A percentile compares a stretch with the other conserved stretches of the same genome.
Conservation (phyloP, 2,888 invertebrate genomes). For the Nemotelus nigrinus region DNA sequence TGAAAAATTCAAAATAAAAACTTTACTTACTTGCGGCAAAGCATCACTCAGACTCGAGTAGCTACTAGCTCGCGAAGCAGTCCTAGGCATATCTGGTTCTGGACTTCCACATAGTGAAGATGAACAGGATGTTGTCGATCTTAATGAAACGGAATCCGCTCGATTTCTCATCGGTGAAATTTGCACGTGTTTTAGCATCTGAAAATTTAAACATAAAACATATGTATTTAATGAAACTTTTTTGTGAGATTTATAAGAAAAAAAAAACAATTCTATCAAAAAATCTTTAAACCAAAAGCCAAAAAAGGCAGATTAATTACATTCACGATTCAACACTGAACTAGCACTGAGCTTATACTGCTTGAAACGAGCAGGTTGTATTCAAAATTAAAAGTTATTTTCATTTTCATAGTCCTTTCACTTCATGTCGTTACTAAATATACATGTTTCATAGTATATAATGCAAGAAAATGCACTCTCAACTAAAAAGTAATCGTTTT, state of each 20-base stretch:
- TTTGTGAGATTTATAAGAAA: constrained; percentile 48
- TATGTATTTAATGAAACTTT: background rate
- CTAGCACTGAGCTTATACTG: too few species aligned
- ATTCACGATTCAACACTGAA: too few species aligned
- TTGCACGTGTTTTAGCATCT: constrained; percentile 92
- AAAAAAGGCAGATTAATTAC: background rate
- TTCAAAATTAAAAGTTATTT: too few species aligned
- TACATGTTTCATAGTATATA: too few species aligned
- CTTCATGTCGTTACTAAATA: too few species aligned
- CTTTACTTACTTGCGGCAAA: constrained; percentile 65
- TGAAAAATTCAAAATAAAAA: background rate
- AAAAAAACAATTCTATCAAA: constrained; percentile 43
- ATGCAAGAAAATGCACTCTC: too few species aligned
- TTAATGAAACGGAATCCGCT: constrained; percentile 82
- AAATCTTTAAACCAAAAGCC: background rate
- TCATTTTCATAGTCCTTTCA: too few species aligned
- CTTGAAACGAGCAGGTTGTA: too few species aligned
- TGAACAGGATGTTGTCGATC: constrained; percentile 77
- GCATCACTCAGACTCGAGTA: constrained; percentile 72
- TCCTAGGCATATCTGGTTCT: constrained; percentile 67
- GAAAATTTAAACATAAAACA: constrained; percentile 54
- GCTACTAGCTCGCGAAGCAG: constrained; percentile 76
- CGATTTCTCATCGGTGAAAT: constrained; percentile 86
- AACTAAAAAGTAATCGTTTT: too few species aligned
- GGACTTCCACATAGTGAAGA: constrained; percentile 73